phyloP scores from a whole-genome alignment of 2,888 invertebrate species.

The Drosophila rubida region DNA sequence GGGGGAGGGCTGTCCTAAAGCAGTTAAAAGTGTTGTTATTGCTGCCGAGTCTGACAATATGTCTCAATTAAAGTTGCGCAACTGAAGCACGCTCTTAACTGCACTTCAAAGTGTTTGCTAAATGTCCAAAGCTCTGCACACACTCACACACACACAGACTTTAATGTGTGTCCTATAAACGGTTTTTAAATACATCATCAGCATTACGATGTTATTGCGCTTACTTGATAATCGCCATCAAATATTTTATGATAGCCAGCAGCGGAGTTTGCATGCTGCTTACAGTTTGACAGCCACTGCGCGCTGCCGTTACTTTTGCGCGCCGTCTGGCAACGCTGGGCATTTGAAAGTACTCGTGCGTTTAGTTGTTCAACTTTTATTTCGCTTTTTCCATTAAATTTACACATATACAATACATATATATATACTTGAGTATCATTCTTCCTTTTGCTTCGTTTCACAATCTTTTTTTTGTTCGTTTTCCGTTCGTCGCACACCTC shows the following conservation, averaged over 20 bases:
- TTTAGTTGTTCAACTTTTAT: slow-evolving; percentile 64
- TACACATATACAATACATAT: slow-evolving; percentile 53
- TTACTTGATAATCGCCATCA: slow-evolving; percentile 2
- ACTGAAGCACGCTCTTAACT: slow-evolving; percentile 47
- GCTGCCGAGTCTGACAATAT: slow-evolving; percentile 43
- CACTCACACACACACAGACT: background rate
- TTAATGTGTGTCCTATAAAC: slow-evolving; percentile 20
- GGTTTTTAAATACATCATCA: slow-evolving; percentile 9
- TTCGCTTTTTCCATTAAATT: slow-evolving; percentile 60
- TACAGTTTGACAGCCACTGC: slow-evolving; percentile 42
- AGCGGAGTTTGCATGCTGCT: background rate
- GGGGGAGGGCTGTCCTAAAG: slow-evolving; percentile 15
- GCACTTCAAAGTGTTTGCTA: slow-evolving; percentile 38
- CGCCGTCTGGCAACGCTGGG: slow-evolving; percentile 41
- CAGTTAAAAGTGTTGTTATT: slow-evolving; percentile 54
- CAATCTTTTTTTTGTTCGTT: slow-evolving; percentile 17
- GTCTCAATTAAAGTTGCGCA: slow-evolving; percentile 72
- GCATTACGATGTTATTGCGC: slow-evolving; percentile 1
- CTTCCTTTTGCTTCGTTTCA: slow-evolving; percentile 37
- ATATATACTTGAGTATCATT: slow-evolving; percentile 70
- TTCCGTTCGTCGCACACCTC: slow-evolving; percentile 24
- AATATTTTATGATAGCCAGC: background rate
- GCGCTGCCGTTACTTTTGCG: slow-evolving; percentile 30
- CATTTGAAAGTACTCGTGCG: slow-evolving; percentile 13
- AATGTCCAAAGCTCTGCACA: slow-evolving; percentile 13